Base-by-base conservation (phyloP, 1,140 invertebrate genomes). In the Drosophila bifasciata region DNA sequence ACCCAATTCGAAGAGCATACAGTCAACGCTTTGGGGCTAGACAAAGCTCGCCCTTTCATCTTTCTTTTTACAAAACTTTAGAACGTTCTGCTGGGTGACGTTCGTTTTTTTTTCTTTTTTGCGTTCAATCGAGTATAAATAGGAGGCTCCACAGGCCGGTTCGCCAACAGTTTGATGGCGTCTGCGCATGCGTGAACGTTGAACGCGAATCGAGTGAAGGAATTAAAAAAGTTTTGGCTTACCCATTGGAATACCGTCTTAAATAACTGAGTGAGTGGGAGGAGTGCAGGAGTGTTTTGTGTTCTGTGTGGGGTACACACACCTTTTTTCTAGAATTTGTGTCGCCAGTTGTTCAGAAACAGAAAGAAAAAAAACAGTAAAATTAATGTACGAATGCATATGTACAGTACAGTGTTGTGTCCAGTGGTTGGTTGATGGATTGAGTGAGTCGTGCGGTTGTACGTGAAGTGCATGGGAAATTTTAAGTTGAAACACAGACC, bases 151-250 rank as follows among this genome's bases (percentile, higher is more conserved):
- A 72, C 71, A 69, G 36, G 57, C 55, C 44, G 43, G 58, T 56
- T 53, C 6, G 66, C 17, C 70, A 88, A 78, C 88, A 90, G 88
- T 90, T 73, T 74, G 45, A 62, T 56, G 88, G 51, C 49, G 58
- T 59, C 68, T 79, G 74, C 67, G 79, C 67, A 75, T 67, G 77
- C 58, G 66, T 56, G 32, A 63, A 71, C 72, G 70, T 77, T 79
- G 44, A 40, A 62, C 58, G 68, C 72, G 67, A 36, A 36, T 5
- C 32, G n/a, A 51, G 49, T 51, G 28, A 59, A 55, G 13, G 13
- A 48, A 45, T 28, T 17, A 32, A 62, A 32, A 41, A 41, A 52
- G 21, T 44, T 55, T 53, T 15, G 36, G 48, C 11, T 25, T 51
- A 58, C 36, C 36, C 44, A 40, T 51, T 62, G 25, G 61, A 66